Evolutionary conservation across 2,113 vertebrate genomes (phyloP).

Genomic region (Malurus melanocephalus): DNA sequence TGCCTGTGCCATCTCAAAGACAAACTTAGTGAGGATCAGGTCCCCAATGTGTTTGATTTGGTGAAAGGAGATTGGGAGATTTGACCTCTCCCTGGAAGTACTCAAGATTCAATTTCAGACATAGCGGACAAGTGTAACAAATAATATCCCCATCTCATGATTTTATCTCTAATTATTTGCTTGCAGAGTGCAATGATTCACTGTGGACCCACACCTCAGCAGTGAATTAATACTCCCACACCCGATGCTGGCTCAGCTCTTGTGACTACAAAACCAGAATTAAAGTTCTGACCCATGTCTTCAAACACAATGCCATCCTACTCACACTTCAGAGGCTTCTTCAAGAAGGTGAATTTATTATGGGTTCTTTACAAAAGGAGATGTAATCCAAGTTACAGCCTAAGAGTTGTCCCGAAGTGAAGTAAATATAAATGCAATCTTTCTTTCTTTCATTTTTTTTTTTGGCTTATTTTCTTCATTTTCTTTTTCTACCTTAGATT

Average conservation of each 20-base stretch:
- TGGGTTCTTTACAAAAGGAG: not conserved
- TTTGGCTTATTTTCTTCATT: not conserved
- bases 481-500: not conserved
- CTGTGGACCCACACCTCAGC: not conserved
- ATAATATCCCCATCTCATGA: not conserved
- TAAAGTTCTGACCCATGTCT: not conserved
- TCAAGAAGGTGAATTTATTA: not conserved
- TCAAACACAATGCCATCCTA: not conserved
- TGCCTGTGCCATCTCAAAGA: not conserved
- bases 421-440: not conserved
- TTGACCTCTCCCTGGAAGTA: not conserved
- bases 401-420: not conserved
- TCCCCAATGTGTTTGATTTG: not conserved
- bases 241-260: not conserved
- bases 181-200: not conserved
- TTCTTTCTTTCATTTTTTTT: not conserved
- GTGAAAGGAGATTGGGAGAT: not conserved
- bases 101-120: constrained; percentile 2
- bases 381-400: not conserved
- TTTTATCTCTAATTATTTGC: not conserved
- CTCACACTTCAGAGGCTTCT: not conserved
- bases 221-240: not conserved
- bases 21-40: not conserved
- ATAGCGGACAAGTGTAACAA: not conserved
- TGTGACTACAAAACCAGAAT: not conserved